Evolutionary conservation across 64 coral and sea anemone species (phyloP).

Genomic region (Platygyra sinensis): DNA sequence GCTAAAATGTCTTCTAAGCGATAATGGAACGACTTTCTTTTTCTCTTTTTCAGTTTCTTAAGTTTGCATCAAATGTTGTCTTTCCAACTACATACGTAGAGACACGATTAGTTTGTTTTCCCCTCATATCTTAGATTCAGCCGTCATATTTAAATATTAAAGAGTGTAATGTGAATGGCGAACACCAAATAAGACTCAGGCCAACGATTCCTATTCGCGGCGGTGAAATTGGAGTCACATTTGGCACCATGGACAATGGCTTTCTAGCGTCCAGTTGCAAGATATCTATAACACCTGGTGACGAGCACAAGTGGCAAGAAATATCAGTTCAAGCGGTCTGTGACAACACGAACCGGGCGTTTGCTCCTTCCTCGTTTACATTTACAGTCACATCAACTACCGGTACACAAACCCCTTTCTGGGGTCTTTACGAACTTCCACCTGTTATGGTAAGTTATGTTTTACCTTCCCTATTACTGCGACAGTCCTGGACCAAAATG

Average conservation of each 20-base stretch:
- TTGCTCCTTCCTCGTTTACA: neutral
- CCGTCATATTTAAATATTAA: neutral
- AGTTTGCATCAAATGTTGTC: neutral
- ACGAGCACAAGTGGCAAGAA: neutral
- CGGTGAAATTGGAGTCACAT: neutral
- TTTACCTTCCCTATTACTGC: neutral
- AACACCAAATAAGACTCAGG: slow-evolving; percentile 6
- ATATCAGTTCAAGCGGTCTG: slow-evolving; percentile 32
- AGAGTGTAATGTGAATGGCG: slow-evolving; percentile 12
- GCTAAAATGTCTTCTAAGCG: too few species aligned
- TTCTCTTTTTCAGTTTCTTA: too few species aligned
- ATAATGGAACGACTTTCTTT: too few species aligned
- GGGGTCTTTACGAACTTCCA: neutral
- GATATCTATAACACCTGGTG: neutral
- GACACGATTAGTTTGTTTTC: neutral
- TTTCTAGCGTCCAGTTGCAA: neutral
- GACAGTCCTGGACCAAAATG: too few species aligned
- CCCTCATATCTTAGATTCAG: neutral
- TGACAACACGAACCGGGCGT: neutral
- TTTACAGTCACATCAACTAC: neutral
- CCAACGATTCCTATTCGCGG: slow-evolving; percentile 45
- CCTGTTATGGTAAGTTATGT: neutral
- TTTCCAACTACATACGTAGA: too few species aligned
- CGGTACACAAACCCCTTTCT: neutral
- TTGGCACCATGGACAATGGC: neutral